Base-by-base conservation (phyloP, 2,888 invertebrate genomes). In the Elysia crispata region DNA sequence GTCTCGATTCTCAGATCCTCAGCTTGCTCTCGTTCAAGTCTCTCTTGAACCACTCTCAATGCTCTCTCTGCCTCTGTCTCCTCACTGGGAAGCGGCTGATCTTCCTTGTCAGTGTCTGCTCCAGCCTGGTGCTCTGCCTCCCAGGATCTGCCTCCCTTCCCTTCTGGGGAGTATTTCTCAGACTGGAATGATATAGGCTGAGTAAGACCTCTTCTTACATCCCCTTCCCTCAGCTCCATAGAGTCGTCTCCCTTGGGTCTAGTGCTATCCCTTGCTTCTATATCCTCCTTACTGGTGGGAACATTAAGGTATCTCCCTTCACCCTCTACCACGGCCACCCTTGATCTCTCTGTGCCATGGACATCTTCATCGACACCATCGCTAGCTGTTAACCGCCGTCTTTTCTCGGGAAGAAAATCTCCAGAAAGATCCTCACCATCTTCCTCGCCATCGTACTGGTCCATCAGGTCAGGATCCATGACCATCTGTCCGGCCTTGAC, bases 401-500 rank as follows among this genome's bases (percentile, higher is more conserved):
- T 41, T 25, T 72, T 20, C 41, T 41, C 72, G 1, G 5, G 20
- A 23, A 5, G 18, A 30, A 33, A 31, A 31, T 67, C 67, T 28
- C 30, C 8, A 23, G 3, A 41, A 25, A 72, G 62, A 31, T 70
- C 76, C 13, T 76, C 76, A 25, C 30, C 57, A n/a, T 81, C 70
- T 49, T 83, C 79, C 66, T 69, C 69, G 31, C 41, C 70, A 41
- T 60, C 79, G 41, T 66, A 79, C 20, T 76, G 72, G 20, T 77
- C 80, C 33, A 75, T 79, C 66, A 74, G 49, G 30, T 80, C 81
- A 41, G 80, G 77, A 50, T 64, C 64, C 57, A 79, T 81, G n/a
- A 73, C 77, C 77, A 77, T 80, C 41, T 80, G 80, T 0, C 80
- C 80, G 33, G 75, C 80, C 79, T 83, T 83, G 82, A 85, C 84